Conservation (phyloP, 2,888 invertebrate genomes). For the Drosophila meridionalis region DNA sequence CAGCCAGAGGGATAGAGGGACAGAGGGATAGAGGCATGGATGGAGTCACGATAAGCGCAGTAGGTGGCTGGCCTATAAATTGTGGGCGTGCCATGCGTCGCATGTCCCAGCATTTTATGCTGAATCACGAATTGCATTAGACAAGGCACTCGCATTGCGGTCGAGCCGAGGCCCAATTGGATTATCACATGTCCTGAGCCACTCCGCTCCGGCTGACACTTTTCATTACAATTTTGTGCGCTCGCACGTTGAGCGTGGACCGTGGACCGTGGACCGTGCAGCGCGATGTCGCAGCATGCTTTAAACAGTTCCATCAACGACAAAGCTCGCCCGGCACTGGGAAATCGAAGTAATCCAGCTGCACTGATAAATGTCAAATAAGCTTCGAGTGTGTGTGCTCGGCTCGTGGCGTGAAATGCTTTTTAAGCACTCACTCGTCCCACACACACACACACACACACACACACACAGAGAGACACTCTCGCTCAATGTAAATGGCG, state of each 20-base stretch:
- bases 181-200: constrained; percentile 61
- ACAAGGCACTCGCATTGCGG: constrained; percentile 42
- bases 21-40: neutral
- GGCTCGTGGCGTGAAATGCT: constrained; percentile 64
- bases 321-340: constrained; percentile 25
- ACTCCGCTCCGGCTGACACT: constrained; percentile 44
- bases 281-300: constrained; percentile 41
- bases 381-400: constrained; percentile 61
- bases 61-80: constrained; percentile 64
- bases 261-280: no score
- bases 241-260: constrained; percentile 47
- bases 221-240: constrained; percentile 70
- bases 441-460: constrained; percentile 15
- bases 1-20: constrained; percentile 15
- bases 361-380: constrained; percentile 79
- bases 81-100: constrained; percentile 45
- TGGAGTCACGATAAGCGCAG: constrained; percentile 13
- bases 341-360: constrained; percentile 61
- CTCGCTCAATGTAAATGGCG: constrained; percentile 64
- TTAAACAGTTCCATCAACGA: constrained; percentile 72
- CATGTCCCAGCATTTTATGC: constrained; percentile 66
- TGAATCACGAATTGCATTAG: constrained; percentile 80
- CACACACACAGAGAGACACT: neutral
- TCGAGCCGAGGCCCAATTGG: constrained; percentile 60
- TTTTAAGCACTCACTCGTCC: constrained; percentile 69